Conservation (phyloP, 2,888 invertebrate genomes). For the Scaeva pyrastri region DNA sequence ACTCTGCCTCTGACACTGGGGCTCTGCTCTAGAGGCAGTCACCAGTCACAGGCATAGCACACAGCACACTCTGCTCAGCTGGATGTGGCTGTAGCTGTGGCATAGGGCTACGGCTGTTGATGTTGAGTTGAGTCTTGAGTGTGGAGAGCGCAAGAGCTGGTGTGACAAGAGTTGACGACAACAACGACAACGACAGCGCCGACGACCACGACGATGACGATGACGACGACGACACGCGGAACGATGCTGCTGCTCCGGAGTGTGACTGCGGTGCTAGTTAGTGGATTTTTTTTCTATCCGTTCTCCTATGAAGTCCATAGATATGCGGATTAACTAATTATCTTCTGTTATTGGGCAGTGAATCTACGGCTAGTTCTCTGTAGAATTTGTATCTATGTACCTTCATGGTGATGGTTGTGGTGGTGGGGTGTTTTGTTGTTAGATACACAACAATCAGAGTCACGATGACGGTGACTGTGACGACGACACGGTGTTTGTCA, state of each 20-base stretch:
- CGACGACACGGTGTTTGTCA: constrained; percentile 5
- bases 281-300: not conserved
- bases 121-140: constrained; percentile 28
- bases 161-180: constrained; percentile 66
- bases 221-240: constrained; percentile 11
- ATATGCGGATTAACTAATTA: constrained; percentile 43
- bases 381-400: constrained; percentile 7
- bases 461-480: constrained; percentile 11
- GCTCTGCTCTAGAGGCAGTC: constrained; percentile 8
- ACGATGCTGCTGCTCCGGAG: constrained; percentile 35
- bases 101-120: not conserved
- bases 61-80: constrained; percentile 14
- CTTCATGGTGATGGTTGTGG: not conserved
- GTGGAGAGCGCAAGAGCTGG: constrained; percentile 68
- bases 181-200: constrained; percentile 1
- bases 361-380: constrained; percentile 33
- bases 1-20: constrained; percentile 17
- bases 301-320: not conserved
- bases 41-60: too few species aligned
- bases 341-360: constrained; percentile 68
- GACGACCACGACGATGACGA: constrained; percentile 5
- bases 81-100: not conserved
- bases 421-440: constrained; percentile 24
- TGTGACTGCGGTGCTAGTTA: constrained; percentile 26
- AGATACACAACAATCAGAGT: constrained; percentile 28